Conservation (phyloP, 2,888 invertebrate genomes). For the Anthrax anthrax region DNA sequence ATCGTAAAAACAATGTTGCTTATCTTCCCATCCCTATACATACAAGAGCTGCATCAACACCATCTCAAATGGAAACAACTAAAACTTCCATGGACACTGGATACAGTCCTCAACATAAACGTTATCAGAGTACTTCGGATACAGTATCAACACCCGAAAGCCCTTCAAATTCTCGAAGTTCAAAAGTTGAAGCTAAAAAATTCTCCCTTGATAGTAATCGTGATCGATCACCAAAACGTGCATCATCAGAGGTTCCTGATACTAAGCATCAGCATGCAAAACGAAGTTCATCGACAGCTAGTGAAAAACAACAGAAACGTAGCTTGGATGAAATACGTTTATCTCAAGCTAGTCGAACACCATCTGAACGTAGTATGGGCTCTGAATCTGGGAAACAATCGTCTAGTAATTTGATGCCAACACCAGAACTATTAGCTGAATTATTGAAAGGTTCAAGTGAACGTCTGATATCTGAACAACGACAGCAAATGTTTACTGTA, state of each 20-base stretch:
- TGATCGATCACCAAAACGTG: slow-evolving; percentile 24
- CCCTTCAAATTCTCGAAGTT: neutral
- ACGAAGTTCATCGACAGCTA: slow-evolving; percentile 28
- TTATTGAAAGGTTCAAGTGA: slow-evolving; percentile 67
- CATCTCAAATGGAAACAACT: slow-evolving; percentile 31
- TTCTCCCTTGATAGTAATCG: slow-evolving; percentile 12
- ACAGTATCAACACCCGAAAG: slow-evolving; percentile 9
- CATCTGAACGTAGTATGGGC: slow-evolving; percentile 11
- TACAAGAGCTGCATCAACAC: slow-evolving; percentile 32
- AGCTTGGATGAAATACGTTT: slow-evolving; percentile 22
- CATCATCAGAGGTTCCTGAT: slow-evolving; percentile 25
- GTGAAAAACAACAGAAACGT: slow-evolving; percentile 23
- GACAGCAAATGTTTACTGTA: slow-evolving; percentile 30
- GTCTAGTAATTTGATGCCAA: slow-evolving; percentile 28
- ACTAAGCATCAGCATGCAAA: slow-evolving; percentile 24
- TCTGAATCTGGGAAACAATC: slow-evolving; percentile 10
- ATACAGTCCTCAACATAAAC: slow-evolving; percentile 18
- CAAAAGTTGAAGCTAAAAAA: slow-evolving; percentile 11
- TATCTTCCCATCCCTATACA: slow-evolving; percentile 31
- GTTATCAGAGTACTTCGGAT: slow-evolving; percentile 21
- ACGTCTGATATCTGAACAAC: slow-evolving; percentile 47
- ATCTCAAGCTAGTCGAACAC: slow-evolving; percentile 13
- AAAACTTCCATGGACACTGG: slow-evolving; percentile 13
- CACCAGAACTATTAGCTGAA: slow-evolving; percentile 58
- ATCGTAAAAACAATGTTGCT: slow-evolving; percentile 26